Evolutionary conservation across 2,888 invertebrate species (phyloP), one percentile per base, ranked within the genome.

Genomic region (Ceriagrion tenellum): DNA sequence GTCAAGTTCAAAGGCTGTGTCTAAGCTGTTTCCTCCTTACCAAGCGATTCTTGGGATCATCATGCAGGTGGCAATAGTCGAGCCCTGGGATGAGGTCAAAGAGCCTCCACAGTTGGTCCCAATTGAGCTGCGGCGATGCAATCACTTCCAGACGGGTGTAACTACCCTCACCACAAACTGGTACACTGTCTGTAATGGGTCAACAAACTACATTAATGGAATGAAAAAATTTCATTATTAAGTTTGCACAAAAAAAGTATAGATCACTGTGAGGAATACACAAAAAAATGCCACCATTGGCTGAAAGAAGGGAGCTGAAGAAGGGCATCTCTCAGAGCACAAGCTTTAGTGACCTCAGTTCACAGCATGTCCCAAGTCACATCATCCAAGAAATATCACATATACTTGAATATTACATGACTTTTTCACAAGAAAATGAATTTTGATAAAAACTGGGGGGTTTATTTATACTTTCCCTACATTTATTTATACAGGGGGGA

Each of bases 71-170:
- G 96, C 97, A 97, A 96, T 97, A 97, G 96, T 97, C 97, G 95
- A 97, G 96, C 13, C 98, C 98, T 40, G 99, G 99, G 88, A 99
- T 98, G 95, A 99, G 98, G 96, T 99, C 99, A 97, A 99, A 99
- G 88, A 99, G 97, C 96, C 98, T 98, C 98, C 98, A 98, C n/a
- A 99, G 97, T 96, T 98, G 98, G 96, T 98, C 98, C 96, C 98
- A 98, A 96, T 98, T 98, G 16, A 98, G 96, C 81, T 97, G 97
- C 55, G 98, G 98, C 96, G 98, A 98, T 88, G 98, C 98, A 96
- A 98, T 98, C 40, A 98, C 98, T 96, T 98, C 97, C 20, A 99
- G 97, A 95, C 98, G 97, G 4, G 98, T 98, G 95, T 97, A 91
- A 30, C 74, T 93, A 59, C 88, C 90, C 90, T 90, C 90, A 74